Percentiles rank a stretch among this genome's conserved stretches.
Conservation (phyloP, 2,113 vertebrate genomes). For the Narcine bancroftii region DNA sequence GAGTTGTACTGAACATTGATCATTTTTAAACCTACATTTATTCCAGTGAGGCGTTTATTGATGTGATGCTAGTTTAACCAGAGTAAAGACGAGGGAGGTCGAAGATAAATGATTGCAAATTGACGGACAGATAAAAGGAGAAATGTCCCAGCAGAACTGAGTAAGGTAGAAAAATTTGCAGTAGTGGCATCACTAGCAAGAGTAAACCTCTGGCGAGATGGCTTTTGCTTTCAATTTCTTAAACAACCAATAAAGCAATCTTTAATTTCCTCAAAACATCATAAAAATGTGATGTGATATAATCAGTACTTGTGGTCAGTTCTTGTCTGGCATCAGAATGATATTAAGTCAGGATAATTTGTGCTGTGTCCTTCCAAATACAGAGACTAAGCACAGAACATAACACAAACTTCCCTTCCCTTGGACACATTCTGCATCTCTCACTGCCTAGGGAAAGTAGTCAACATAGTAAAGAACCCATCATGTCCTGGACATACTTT, state of each 20-base stretch:
- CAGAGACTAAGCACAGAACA: background rate
- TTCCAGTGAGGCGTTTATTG: background rate
- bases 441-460: too few species aligned
- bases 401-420: too few species aligned
- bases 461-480: too few species aligned
- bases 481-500: too few species aligned
- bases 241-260: background rate
- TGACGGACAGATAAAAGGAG: background rate
- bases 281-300: background rate
- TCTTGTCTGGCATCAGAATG: background rate
- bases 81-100: background rate
- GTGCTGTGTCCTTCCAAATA: background rate
- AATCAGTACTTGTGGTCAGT: constrained; percentile 1
- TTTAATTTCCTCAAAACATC: background rate
- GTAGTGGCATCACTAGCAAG: background rate
- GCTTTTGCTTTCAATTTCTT: background rate
- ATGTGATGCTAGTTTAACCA: background rate
- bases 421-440: too few species aligned
- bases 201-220: background rate
- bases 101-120: background rate
- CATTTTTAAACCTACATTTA: background rate
- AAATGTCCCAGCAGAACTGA: background rate
- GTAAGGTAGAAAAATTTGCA: background rate
- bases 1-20: background rate
- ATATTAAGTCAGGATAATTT: background rate